phyloP scores from a whole-genome alignment of 2,113 vertebrate genomes.

The Illadopsis cleaveri region DNA sequence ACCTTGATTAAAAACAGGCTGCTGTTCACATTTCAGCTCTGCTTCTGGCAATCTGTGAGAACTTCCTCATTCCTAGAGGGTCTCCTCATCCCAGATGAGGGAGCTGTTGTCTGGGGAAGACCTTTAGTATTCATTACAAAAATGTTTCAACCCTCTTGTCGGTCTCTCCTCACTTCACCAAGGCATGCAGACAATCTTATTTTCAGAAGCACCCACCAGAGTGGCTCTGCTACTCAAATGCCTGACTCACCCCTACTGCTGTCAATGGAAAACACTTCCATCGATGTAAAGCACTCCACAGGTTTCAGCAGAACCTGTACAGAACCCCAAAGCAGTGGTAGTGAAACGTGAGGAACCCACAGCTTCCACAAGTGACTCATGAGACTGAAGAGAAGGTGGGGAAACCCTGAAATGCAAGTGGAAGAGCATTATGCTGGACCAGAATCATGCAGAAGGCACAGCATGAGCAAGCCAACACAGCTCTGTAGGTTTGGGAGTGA shows the following conservation, averaged over 20 bases:
- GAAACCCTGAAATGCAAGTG: not conserved
- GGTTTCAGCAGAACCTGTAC: not conserved
- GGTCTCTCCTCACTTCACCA: conserved; percentile 6
- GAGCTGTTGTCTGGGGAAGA: conserved; percentile 57
- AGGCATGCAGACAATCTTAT: not conserved
- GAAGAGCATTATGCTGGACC: not conserved
- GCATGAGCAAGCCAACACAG: not conserved
- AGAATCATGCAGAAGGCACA: not conserved
- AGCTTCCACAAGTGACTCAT: not conserved
- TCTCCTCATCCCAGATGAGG: conserved; percentile 60
- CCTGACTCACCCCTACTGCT: not conserved
- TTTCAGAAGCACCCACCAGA: conserved; percentile 23
- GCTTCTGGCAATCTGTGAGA: not conserved
- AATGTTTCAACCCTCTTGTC: not conserved
- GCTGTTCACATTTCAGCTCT: conserved; percentile 11
- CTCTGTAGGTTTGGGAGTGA: not conserved
- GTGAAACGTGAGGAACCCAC: not conserved
- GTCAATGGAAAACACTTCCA: not conserved
- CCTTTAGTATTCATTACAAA: conserved; percentile 44
- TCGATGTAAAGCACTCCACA: not conserved
- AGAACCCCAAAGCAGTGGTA: not conserved
- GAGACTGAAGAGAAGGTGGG: not conserved
- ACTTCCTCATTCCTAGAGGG: conserved; percentile 56
- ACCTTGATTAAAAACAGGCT: conserved; percentile 56
- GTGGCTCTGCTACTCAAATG: not conserved